A percentile compares a stretch with the other conserved stretches of the same genome.
Evolutionary conservation across 2,888 invertebrate genomes (phyloP).

Genomic region (Eutolmus rufibarbis): DNA sequence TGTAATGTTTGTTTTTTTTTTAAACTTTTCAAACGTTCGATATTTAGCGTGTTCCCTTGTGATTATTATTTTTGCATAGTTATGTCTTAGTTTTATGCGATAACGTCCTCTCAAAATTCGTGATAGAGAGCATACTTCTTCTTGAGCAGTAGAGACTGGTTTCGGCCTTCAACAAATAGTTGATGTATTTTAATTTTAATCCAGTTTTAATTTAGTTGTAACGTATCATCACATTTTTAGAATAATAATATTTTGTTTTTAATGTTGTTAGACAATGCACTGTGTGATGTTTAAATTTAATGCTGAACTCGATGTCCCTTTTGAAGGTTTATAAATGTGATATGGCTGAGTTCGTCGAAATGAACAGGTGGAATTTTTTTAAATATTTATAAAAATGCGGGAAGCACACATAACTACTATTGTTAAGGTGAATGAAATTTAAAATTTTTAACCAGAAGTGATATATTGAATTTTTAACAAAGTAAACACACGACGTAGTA

Average conservation of each 20-base stretch:
- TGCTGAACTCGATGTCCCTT: neutral
- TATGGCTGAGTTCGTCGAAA: neutral
- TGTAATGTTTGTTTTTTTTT: slow-evolving; percentile 65
- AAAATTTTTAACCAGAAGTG: neutral
- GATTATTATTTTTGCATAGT: neutral
- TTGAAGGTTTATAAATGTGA: neutral
- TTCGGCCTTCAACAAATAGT: neutral
- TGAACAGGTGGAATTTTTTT: neutral
- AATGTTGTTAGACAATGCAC: neutral
- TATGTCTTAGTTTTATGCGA: neutral
- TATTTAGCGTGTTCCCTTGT: neutral
- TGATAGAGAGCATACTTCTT: neutral
- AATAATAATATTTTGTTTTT: neutral
- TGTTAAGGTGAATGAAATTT: neutral
- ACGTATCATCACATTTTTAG: neutral
- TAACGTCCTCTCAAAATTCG: neutral
- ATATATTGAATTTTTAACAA: neutral
- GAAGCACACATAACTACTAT: neutral
- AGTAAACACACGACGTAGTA: neutral
- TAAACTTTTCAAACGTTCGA: neutral
- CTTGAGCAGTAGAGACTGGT: neutral
- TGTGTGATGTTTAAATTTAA: neutral
- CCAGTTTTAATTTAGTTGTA: neutral
- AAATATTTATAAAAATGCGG: neutral
- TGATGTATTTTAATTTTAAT: neutral